Evolutionary conservation across 64 coral and sea anemone genomes (phyloP).

Genomic region (Acropora tenuis): DNA sequence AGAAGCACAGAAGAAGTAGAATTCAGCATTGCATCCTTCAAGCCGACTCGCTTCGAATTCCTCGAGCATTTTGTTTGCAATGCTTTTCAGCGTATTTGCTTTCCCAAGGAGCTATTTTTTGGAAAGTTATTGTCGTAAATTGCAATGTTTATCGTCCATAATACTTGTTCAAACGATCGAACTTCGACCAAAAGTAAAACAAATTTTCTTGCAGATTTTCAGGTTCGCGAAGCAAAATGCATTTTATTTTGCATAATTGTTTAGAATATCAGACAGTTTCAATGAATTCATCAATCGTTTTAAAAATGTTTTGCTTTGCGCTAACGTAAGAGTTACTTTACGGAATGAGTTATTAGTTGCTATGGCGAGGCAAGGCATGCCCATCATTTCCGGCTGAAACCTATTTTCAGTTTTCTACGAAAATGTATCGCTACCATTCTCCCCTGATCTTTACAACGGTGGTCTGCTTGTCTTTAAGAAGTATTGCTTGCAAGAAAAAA

Average conservation of each 20-base stretch:
- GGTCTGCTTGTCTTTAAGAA: no score
- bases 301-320: background rate
- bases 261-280: background rate
- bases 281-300: background rate
- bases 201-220: background rate
- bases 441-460: no score
- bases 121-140: background rate
- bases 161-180: background rate
- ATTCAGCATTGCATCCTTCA: no score
- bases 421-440: background rate
- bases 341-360: background rate
- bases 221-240: no score
- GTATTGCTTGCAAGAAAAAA: no score
- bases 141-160: background rate
- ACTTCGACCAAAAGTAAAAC: background rate
- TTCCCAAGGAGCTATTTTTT: background rate
- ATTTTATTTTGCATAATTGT: no score
- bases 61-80: background rate
- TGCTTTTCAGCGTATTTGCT: constrained; percentile 44
- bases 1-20: no score
- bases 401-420: background rate
- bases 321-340: background rate
- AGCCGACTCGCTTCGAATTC: background rate
- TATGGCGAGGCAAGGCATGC: background rate
- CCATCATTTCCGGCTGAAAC: background rate